Conservation (phyloP, 2,797 vertebrate genomes). For the Mormyrops attenuatus region DNA sequence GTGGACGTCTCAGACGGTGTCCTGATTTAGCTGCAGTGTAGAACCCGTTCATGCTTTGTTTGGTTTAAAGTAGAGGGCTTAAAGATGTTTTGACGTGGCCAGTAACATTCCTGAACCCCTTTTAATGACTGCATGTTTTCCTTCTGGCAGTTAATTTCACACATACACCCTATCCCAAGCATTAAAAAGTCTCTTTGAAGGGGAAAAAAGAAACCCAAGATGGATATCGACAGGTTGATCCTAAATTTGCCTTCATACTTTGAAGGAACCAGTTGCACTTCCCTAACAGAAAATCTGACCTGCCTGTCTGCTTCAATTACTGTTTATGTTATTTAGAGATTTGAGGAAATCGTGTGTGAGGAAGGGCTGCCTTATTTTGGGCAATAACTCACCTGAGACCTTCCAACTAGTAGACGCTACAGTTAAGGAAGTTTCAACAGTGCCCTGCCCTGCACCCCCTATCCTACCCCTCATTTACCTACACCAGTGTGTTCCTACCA, state of each 20-base stretch:
- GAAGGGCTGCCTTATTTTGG: background rate
- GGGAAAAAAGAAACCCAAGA: background rate
- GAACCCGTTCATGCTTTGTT: background rate
- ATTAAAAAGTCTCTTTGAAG: constrained; percentile 13
- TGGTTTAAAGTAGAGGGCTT: background rate
- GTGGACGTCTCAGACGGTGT: background rate
- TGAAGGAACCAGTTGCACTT: background rate
- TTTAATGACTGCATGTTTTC: background rate
- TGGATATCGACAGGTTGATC: constrained; percentile 8
- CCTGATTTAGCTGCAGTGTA: background rate
- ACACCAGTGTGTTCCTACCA: background rate
- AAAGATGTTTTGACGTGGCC: background rate
- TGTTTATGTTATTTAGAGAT: constrained; percentile 11
- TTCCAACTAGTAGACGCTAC: background rate
- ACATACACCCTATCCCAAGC: background rate
- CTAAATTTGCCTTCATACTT: constrained; percentile 6
- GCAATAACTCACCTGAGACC: constrained; percentile 12
- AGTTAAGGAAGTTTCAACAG: constrained; percentile 8
- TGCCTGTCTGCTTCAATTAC: background rate
- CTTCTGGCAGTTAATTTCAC: background rate
- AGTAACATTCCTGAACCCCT: background rate
- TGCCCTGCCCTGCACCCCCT: background rate
- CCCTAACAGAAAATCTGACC: background rate
- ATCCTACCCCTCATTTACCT: background rate
- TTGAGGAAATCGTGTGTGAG: constrained; percentile 12